A percentile compares a stretch with the other conserved stretches of the same genome.
Evolutionary conservation across 2,888 invertebrate genomes (phyloP).

Genomic region (Cantharis nigra): DNA sequence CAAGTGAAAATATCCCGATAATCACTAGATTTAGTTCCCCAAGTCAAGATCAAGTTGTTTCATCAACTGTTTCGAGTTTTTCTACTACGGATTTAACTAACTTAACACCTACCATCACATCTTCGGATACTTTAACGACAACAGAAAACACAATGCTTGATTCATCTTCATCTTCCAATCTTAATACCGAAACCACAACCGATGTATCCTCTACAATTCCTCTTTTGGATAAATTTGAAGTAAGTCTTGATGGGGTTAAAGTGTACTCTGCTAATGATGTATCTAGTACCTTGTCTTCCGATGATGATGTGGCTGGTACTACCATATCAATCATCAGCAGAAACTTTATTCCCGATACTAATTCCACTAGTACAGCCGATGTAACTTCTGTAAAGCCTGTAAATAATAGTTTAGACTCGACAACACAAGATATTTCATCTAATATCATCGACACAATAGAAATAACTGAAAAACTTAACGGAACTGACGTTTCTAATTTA

Average conservation of each 20-base stretch:
- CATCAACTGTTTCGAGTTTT: not conserved
- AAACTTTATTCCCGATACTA: conserved; percentile 49
- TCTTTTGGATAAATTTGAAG: conserved; percentile 47
- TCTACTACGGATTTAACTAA: not conserved
- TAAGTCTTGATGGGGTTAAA: conserved; percentile 53
- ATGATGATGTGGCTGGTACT: conserved; percentile 59
- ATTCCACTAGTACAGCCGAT: conserved; percentile 9
- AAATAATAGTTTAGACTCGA: conserved; percentile 13
- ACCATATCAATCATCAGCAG: conserved; percentile 60
- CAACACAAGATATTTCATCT: conserved; percentile 32
- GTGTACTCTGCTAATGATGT: conserved; percentile 52
- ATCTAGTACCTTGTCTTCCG: conserved; percentile 53
- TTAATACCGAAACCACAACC: conserved; percentile 31
- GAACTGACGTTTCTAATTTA: conserved; percentile 20
- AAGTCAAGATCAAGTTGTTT: not conserved
- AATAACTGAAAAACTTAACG: conserved; percentile 19
- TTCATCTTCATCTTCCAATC: not conserved
- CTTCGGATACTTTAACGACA: conserved; percentile 7
- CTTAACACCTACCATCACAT: not conserved
- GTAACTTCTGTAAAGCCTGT: not conserved
- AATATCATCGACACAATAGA: conserved; percentile 36
- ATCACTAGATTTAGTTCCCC: not conserved
- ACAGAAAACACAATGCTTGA: conserved; percentile 31
- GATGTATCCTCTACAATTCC: conserved; percentile 55
- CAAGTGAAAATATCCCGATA: not conserved